A percentile compares a stretch with the other conserved stretches of the same genome.
phyloP scores from a whole-genome alignment of 2,113 vertebrate genomes.

The Erythrocercus mccallii region DNA sequence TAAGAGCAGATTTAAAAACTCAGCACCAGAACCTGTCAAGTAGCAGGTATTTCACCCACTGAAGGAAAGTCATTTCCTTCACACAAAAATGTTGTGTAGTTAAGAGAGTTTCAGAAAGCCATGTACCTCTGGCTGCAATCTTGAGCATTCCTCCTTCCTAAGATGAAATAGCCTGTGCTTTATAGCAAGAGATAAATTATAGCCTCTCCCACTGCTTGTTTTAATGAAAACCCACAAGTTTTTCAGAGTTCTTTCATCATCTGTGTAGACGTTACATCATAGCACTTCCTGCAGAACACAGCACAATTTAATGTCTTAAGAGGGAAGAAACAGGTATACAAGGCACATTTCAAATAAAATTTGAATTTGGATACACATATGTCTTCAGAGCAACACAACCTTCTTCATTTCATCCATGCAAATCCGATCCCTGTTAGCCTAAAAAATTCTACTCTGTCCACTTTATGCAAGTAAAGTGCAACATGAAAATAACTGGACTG shows the following conservation, averaged over 20 bases:
- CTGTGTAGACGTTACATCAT: not conserved
- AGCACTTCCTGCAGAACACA: not conserved
- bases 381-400: not conserved
- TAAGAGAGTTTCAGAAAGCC: not conserved
- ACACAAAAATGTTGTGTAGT: not conserved
- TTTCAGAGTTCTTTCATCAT: not conserved
- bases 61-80: not conserved
- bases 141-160: not conserved
- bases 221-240: not conserved
- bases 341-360: not conserved
- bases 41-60: not conserved
- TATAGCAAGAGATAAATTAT: not conserved
- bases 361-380: not conserved
- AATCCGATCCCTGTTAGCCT: not conserved
- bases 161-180: not conserved
- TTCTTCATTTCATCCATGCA: not conserved
- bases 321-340: not conserved
- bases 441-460: not conserved
- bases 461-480: not conserved
- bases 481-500: not conserved
- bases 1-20: conserved; percentile 6
- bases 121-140: not conserved
- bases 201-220: not conserved
- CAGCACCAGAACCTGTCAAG: not conserved
- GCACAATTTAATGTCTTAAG: not conserved